Percentiles rank a stretch among this genome's conserved stretches.
These are phyloP conservation scores for Oriolus oriolus DNA, from an alignment of 2,113 vertebrate genomes.

Conservation along the genomic window DNA sequence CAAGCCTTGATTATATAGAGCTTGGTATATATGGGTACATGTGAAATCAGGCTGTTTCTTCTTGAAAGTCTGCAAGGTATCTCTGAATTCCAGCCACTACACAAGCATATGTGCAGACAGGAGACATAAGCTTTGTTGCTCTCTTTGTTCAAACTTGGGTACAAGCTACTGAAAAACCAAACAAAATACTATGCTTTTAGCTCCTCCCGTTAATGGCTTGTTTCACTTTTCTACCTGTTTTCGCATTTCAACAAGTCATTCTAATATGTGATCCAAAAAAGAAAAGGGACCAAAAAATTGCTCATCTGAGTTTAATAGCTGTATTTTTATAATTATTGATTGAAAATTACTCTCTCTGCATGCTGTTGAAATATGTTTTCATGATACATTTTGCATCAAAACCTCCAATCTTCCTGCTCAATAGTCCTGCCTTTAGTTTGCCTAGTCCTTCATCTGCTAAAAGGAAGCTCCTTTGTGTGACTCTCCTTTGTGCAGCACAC, in stretches of 20 bases:
- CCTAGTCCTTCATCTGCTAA: not conserved
- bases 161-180: not conserved
- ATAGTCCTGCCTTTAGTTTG: not conserved
- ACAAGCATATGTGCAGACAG: not conserved
- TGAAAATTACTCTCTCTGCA: not conserved
- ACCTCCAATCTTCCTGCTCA: not conserved
- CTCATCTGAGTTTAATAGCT: conserved; percentile 2
- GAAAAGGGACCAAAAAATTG: not conserved
- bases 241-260: not conserved
- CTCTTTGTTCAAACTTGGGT: not conserved
- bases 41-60: not conserved
- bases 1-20: not conserved
- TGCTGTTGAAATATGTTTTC: not conserved
- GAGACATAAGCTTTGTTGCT: not conserved
- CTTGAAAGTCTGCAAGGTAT: not conserved
- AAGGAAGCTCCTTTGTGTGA: not conserved
- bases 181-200: not conserved
- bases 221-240: not conserved
- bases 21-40: not conserved
- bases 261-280: not conserved
- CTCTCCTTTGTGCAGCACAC: not conserved
- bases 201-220: not conserved
- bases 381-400: not conserved
- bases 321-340: not conserved
- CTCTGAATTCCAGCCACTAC: not conserved